Conservation (phyloP, 2,113 vertebrate genomes). For the Rhineura floridana region DNA sequence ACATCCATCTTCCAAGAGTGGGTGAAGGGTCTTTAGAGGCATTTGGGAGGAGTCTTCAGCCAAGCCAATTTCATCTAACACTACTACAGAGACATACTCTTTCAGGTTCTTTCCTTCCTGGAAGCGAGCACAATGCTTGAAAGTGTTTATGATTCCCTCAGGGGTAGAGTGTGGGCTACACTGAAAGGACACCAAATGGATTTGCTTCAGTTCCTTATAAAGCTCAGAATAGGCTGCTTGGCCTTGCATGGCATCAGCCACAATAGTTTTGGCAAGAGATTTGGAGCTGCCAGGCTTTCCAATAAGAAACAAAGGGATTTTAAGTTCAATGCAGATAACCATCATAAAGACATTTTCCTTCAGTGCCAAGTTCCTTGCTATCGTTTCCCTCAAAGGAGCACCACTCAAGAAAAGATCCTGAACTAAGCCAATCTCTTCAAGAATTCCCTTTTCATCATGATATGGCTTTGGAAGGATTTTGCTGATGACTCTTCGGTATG, state of each 20-base stretch:
- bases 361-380: slow-evolving; percentile 90
- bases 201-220: slow-evolving; percentile 89
- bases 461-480: slow-evolving; percentile 73
- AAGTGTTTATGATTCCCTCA: slow-evolving; percentile 95
- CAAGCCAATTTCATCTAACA: slow-evolving; percentile 95
- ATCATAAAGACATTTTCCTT: slow-evolving; percentile 99
- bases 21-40: slow-evolving; percentile 95
- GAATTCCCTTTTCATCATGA: slow-evolving; percentile 64
- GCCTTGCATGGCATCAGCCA: slow-evolving; percentile 95
- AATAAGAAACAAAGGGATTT: slow-evolving; percentile 94
- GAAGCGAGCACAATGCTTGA: slow-evolving; percentile 94
- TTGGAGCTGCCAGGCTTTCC: slow-evolving; percentile 98
- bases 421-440: slow-evolving; percentile 83
- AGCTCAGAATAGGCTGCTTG: slow-evolving; percentile 87
- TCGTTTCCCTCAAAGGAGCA: slow-evolving; percentile 83
- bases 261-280: slow-evolving; percentile 94
- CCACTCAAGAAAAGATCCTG: slow-evolving; percentile 89
- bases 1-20: slow-evolving; percentile 93
- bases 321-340: slow-evolving; percentile 93
- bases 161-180: slow-evolving; percentile 97
- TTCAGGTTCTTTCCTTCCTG: slow-evolving; percentile 92
- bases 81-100: slow-evolving; percentile 94
- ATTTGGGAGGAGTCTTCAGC: slow-evolving; percentile 97
- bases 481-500: slow-evolving; percentile 80
- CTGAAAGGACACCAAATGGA: slow-evolving; percentile 95